These are phyloP conservation scores for Physella acuta DNA, from an alignment of 1,140 invertebrate species.

Conservation along the genomic window DNA sequence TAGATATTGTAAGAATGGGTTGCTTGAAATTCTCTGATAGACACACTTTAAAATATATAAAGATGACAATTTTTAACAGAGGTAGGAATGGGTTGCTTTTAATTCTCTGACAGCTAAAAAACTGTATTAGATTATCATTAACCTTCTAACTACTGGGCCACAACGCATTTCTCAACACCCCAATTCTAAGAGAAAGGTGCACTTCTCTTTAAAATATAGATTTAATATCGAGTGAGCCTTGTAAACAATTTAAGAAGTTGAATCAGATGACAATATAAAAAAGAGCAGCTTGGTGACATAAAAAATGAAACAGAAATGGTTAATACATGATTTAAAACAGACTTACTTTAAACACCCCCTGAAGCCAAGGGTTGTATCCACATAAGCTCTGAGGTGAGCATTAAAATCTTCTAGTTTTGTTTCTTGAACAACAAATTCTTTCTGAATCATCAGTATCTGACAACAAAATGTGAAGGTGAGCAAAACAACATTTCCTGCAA, in stretches of 20 bases:
- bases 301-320: neutral
- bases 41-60: conserved; percentile 43
- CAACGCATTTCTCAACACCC: too few relatives aligned
- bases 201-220: conserved; percentile 16
- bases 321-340: neutral
- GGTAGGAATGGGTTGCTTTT: too few relatives aligned
- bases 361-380: conserved; percentile 42
- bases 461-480: too few relatives aligned
- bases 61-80: too few relatives aligned
- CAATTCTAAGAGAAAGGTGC: too few relatives aligned
- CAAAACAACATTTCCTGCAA: too few relatives aligned
- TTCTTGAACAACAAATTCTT: conserved; percentile 36
- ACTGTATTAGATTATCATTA: too few relatives aligned
- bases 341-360: conserved; percentile 43
- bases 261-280: neutral
- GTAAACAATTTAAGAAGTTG: neutral
- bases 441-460: conserved; percentile 43
- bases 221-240: neutral
- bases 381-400: conserved; percentile 35
- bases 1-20: conserved; percentile 39
- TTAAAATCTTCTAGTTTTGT: conserved; percentile 37
- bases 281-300: neutral
- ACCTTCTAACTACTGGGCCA: too few relatives aligned
- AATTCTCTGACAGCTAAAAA: too few relatives aligned
- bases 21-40: conserved; percentile 37